Evolutionary conservation across 2,888 invertebrate genomes (phyloP), one percentile per base, ranked within the genome.

Genomic region (Aporophyla lueneburgensis): DNA sequence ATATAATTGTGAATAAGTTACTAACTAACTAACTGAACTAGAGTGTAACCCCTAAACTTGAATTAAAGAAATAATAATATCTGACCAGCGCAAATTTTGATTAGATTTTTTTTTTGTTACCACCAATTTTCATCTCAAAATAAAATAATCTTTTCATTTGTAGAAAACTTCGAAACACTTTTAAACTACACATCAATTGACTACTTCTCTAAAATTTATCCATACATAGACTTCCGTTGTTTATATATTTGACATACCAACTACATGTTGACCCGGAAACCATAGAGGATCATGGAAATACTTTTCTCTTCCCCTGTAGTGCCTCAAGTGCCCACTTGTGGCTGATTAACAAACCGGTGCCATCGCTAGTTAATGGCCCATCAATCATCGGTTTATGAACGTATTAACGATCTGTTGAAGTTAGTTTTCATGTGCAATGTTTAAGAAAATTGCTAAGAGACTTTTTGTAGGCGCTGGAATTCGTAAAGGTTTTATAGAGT

Each of bases 381-480:
- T 84, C 78, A 76, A 84, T 84, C 75, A 78, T 74, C 16, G 33
- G 9, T 54, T 56, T 76, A 68, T 74, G 40, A 78, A 80, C 78
- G 67, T 75, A n/a, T 76, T 69, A 56, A 69, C 59, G 9, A 68
- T 27, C 2, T 69, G 49, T 49, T 53, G 24, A 70, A 59, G 51
- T 71, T 53, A 56, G 16, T 79, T 61, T 51, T 51, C 16, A 46
- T 33, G 27, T 33, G 5, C 7, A 33, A 46, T 46, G 12, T 19
- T 46, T 21, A 16, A 16, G 43, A 33, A 27, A 27, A 27, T 49
- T 14, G 21, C 21, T 2, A 49, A 27, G 3, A 46, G 10, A 5
- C 5, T 27, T 5, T 21, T 27, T 16, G 33, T 16, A 2, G 16
- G 14, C 33, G 27, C 51, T 33, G 27, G 0, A 5, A 7, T 9